Evolutionary conservation across 1,140 invertebrate genomes (phyloP), one percentile per base, ranked within the genome.

Genomic region (Rhyzopertha dominica): DNA sequence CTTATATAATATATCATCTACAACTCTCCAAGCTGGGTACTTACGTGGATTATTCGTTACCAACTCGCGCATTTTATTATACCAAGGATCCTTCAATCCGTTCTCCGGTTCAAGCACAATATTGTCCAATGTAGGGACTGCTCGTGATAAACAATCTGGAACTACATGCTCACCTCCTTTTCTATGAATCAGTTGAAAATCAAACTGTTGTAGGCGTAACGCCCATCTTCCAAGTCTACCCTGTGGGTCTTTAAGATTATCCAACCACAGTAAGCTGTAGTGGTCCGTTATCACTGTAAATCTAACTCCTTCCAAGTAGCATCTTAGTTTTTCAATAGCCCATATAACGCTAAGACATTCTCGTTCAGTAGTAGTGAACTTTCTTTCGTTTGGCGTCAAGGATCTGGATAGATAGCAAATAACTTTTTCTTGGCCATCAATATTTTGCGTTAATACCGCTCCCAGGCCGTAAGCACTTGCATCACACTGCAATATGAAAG

Each of bases 241-340:
- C 0, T 42, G 58, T 3, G 62, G 56, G 26, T 70, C 64, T 45
- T 63, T 69, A 0, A 70, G 52, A 1, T 56, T 55, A 8, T 57
- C 50, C 3, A 76, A 52, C 66, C 68, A 76, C 14, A 44, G 44
- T 3, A 75, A 49, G 4, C 65, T 54, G 13, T 56, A 51, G 36
- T 74, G 70, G 42, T 76, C 71, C 0, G 72, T 74, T 12, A 65
- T 47, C 2, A 74, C 59, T 5, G 22, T 63, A 40, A 77, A 72
- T n/a, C 62, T 39, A 4, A 44, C 59, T 4, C 59, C 62, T 34
- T 65, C 55, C 3, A 75, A 36, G 51, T 63, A 76, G 17, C 45
- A 43, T 17, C 50, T 24, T 24, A 63, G 62, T 8, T 66, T 49
- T 26, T 65, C 44, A 0, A 72, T 51, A 1, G 60, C 63, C 48